Percentiles rank a stretch among this genome's conserved stretches.
These are phyloP conservation scores for Polydesmus complanatus DNA, from an alignment of 2,888 invertebrate genomes.

Conservation along the genomic window DNA sequence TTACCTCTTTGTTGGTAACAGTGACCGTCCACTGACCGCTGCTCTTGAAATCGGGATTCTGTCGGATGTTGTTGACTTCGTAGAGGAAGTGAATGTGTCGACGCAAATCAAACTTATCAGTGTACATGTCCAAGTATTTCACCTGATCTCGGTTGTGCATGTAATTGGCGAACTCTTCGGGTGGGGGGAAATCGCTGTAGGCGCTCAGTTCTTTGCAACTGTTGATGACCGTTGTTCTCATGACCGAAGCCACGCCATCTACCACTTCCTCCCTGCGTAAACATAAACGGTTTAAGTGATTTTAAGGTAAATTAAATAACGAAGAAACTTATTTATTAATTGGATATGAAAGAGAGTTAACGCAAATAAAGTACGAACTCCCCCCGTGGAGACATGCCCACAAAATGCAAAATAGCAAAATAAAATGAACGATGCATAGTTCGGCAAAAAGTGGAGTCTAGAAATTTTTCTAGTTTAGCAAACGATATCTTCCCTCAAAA, in stretches of 20 bases:
- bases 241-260: slow-evolving; percentile 18
- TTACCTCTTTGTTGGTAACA: slow-evolving; percentile 12
- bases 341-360: no score
- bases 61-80: slow-evolving; percentile 10
- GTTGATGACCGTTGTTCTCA: slow-evolving; percentile 16
- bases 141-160: slow-evolving; percentile 32
- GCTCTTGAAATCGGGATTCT: slow-evolving; percentile 3
- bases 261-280: slow-evolving; percentile 17
- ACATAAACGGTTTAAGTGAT: no score
- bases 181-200: slow-evolving; percentile 32
- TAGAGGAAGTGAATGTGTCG: slow-evolving; percentile 25
- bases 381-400: no score
- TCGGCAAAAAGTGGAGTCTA: no score
- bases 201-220: slow-evolving; percentile 30
- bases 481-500: no score
- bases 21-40: slow-evolving; percentile 16
- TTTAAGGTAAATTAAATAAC: no score
- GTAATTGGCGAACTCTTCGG: slow-evolving; percentile 32
- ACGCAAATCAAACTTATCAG: slow-evolving; percentile 26
- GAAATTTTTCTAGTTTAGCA: no score
- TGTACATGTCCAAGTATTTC: slow-evolving; percentile 29
- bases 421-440: no score
- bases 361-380: no score
- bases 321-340: no score
- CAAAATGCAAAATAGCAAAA: no score